Conservation (phyloP, 2,888 invertebrate genomes). For the Protodeltote pygarga region DNA sequence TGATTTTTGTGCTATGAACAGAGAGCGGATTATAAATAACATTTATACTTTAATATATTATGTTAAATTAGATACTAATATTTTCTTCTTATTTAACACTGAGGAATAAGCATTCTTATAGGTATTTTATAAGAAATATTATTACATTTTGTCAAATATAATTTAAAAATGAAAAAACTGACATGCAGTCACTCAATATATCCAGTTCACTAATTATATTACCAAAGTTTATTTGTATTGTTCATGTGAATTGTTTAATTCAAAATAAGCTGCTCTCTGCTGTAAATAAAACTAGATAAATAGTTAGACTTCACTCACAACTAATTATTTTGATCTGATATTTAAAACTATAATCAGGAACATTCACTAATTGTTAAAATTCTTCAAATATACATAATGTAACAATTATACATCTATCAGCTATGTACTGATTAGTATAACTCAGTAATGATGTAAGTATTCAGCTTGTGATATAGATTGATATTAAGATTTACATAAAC, state of each 20-base stretch:
- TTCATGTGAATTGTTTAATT: constrained; percentile 10
- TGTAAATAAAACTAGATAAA: constrained; percentile 50
- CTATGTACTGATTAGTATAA: constrained; percentile 46
- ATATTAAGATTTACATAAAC: constrained; percentile 26
- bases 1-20: constrained; percentile 35
- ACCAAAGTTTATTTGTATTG: background rate
- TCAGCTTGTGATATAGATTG: constrained; percentile 15
- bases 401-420: constrained; percentile 54
- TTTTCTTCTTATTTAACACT: constrained; percentile 42
- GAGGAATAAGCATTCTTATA: constrained; percentile 50
- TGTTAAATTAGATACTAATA: constrained; percentile 36
- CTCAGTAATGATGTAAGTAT: constrained; percentile 20
- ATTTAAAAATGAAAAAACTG: constrained; percentile 4
- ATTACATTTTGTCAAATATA: constrained; percentile 13
- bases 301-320: constrained; percentile 52
- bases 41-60: constrained; percentile 39
- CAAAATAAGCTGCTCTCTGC: constrained; percentile 51
- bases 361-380: constrained; percentile 66
- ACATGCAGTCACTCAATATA: constrained; percentile 9
- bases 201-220: constrained; percentile 5
- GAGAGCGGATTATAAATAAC: constrained; percentile 43
- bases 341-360: constrained; percentile 73
- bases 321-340: constrained; percentile 69
- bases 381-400: constrained; percentile 59
- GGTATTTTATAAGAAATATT: constrained; percentile 21